Conservation (phyloP, 1,140 invertebrate genomes). For the Drosophila simulans region DNA sequence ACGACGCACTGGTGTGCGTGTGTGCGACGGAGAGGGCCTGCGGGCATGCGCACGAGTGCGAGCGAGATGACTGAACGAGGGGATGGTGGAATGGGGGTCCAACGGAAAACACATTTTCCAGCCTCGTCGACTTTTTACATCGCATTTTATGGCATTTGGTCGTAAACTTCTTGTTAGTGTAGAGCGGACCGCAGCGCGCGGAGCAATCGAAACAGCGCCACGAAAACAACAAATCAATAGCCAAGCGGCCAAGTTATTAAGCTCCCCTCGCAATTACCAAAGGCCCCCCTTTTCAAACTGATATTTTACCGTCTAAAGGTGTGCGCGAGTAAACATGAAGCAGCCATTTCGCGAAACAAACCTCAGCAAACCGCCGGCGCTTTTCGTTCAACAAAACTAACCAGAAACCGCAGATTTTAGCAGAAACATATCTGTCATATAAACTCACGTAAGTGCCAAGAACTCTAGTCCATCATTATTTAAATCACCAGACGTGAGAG, state of each 20-base stretch:
- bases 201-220: slow-evolving; percentile 37
- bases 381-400: slow-evolving; percentile 15
- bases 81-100: slow-evolving; percentile 7
- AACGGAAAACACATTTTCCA: slow-evolving; percentile 83
- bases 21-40: slow-evolving; percentile 23
- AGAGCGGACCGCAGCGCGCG: slow-evolving; percentile 79
- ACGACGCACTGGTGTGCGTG: slow-evolving; percentile 3
- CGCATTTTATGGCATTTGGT: slow-evolving; percentile 84
- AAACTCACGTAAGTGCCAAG: slow-evolving; percentile 45
- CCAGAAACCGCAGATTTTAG: slow-evolving; percentile 12
- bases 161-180: slow-evolving; percentile 84
- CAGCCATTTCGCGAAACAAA: slow-evolving; percentile 6
- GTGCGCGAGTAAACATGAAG: slow-evolving; percentile 26
- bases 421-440: slow-evolving; percentile 16
- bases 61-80: slow-evolving; percentile 40
- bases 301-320: slow-evolving; percentile 16
- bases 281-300: slow-evolving; percentile 16
- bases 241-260: slow-evolving; percentile 33
- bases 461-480: neutral
- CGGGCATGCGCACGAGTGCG: slow-evolving; percentile 41
- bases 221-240: slow-evolving; percentile 49
- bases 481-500: slow-evolving; percentile 10
- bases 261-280: slow-evolving; percentile 13
- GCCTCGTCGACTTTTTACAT: slow-evolving; percentile 84
- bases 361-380: slow-evolving; percentile 22